Percentiles rank a stretch among this genome's conserved stretches.
These are phyloP conservation scores for Coelopa frigida DNA, from an alignment of 1,140 invertebrate species.

Conservation along the genomic window DNA sequence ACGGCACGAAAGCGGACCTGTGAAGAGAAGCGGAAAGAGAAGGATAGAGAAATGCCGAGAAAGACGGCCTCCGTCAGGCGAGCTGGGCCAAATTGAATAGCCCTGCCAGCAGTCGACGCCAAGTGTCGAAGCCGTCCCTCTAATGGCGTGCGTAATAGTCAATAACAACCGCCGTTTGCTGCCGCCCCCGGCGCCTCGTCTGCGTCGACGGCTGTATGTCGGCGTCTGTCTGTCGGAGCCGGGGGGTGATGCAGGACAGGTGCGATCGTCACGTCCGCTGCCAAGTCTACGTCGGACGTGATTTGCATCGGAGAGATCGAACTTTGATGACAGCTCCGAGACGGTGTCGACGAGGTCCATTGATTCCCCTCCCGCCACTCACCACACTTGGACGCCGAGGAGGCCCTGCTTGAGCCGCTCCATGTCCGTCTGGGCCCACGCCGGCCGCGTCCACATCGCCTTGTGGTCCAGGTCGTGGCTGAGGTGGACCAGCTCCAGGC, in stretches of 20 bases:
- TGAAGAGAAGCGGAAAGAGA: slow-evolving; percentile 26
- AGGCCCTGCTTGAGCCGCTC: slow-evolving; percentile 70
- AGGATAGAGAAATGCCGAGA: slow-evolving; percentile 8
- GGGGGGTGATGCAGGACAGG: no score
- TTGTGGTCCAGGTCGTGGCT: slow-evolving; percentile 61
- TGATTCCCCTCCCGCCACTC: no score
- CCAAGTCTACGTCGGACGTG: no score
- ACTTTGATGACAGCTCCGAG: no score
- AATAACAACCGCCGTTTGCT: no score
- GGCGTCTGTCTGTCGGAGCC: no score
- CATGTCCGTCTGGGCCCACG: slow-evolving; percentile 85
- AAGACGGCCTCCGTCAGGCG: neutral
- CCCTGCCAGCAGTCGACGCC: neutral
- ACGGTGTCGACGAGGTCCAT: no score
- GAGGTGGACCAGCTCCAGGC: slow-evolving; percentile 70
- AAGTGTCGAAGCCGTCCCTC: neutral
- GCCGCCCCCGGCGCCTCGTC: no score
- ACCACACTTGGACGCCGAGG: slow-evolving; percentile 73
- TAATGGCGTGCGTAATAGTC: no score
- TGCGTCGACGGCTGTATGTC: no score
- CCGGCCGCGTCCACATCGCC: slow-evolving; percentile 70
- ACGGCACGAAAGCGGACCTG: slow-evolving; percentile 80
- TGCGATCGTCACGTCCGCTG: no score
- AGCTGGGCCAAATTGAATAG: neutral
- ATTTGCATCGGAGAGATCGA: no score